Base-by-base conservation (phyloP, 2,797 vertebrate genomes). In the Choloepus didactylus region DNA sequence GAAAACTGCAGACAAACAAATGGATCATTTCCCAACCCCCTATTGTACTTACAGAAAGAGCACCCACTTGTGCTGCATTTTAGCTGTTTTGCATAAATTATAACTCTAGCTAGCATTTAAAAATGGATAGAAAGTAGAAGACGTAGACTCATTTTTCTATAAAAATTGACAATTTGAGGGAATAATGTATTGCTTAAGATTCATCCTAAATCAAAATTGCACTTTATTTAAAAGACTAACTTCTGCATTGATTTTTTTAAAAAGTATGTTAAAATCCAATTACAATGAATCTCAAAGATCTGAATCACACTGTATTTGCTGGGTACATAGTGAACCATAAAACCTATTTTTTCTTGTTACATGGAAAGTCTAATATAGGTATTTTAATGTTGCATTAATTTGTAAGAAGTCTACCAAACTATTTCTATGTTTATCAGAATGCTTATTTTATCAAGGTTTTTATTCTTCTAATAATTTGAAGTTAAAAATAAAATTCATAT, bases 231-330 rank as follows among this genome's bases (percentile, higher is more conserved):
- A 67, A 93, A 67, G 46, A 87, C 9, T 19, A 51, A 67, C 41
- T 90, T 76, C 25, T 87, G 9, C 5, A 77, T 1, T 35, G 88
- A 76, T 35, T 35, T 38, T 60, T n/a, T 56, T 19, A 73, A 88
- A 29, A 75, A 46, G 25, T 27, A 73, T 19, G 54, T 89, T 85
- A 46, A 82, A 85, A 66, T 79, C 10, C 76, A 18, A 77, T 89
- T 35, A 72, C 66, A 64, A 85, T 91, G 25, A 59, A 66, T 76
- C n/a, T 88, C 49, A 83, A 91, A 93, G 75, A 79, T 56, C 44
- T 64, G 19, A 54, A 23, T 92, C 76, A 84, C 80, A 66, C 29
- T 70, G 2, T 66, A 66, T 70, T 81, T 38, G 31, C 14, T 60
- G n/a, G 16, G 18, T 72, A 81, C 5, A 27, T 86, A 54, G 27